Evolutionary conservation across 2,113 vertebrate genomes (phyloP), one percentile per base, ranked within the genome.

Genomic region (Perccottus glenii): DNA sequence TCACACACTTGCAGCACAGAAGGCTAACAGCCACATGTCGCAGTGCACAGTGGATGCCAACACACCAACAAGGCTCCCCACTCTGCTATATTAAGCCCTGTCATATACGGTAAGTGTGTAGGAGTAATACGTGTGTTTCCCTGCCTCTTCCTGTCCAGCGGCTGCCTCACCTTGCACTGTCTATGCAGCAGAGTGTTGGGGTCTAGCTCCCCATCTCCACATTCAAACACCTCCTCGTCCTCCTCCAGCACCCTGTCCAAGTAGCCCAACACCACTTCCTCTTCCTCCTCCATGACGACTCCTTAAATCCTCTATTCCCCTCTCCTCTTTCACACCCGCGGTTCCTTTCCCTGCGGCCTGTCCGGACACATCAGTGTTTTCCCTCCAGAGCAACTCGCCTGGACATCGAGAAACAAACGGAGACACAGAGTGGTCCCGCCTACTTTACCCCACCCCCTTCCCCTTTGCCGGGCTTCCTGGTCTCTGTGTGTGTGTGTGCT

Each of bases 201-300:
- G 66, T 94, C 94, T 43, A 94, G 90, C 82, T 97, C 96, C 44
- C 88, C 91, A 84, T 96, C 94, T 89, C 93, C 94, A 83, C 90
- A 85, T n/a, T 93, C 92, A 90, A 93, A 92, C 73, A 92, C 73
- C 83, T 94, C 93, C 59, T 82, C 87, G 86, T 96, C 95, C 78
- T 97, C 95, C 80, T 97, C 95, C 83, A 99, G 93, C 78, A 99
- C 94, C 87, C 94, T 95, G 89, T 99, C 96, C 93, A 98, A 87
- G 84, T 94, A 94, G 85, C 95, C 89, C 77, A 99, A 92, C 82
- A 92, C 96, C 86, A 96, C 95, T 84, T 96, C 95, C 93, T 93
- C 92, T 71, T 91, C 92, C 67, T 92, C 92, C 83, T 91, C 91
- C 91, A 92, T 92, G 64, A 60, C 6, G 12, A 12, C 52, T 51